Percentiles rank a stretch among this genome's conserved stretches.
phyloP scores from a whole-genome alignment of 2,113 vertebrate species.

The Telmatochromis sp. region DNA sequence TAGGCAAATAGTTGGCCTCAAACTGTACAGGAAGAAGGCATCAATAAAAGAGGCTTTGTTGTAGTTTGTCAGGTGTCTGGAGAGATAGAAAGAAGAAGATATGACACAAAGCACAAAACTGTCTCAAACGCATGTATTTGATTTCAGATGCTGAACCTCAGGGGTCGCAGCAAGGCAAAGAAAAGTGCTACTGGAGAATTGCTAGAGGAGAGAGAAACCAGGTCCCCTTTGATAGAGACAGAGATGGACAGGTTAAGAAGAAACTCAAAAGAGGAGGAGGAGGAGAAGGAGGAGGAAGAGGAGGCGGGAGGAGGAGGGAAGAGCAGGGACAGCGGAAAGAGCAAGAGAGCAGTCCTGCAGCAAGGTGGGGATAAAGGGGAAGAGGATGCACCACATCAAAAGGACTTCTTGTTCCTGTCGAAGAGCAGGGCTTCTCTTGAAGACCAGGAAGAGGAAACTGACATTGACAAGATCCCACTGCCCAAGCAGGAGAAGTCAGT shows the following conservation, averaged over 20 bases:
- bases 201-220: conserved; percentile 34
- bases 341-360: background rate
- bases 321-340: conserved; percentile 10
- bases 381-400: conserved; percentile 6
- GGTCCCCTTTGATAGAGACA: conserved; percentile 41
- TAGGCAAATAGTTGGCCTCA: conserved; percentile 28
- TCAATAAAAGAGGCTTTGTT: conserved; percentile 56
- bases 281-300: background rate
- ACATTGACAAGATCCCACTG: conserved; percentile 17
- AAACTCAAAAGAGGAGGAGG: conserved; percentile 15
- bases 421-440: conserved; percentile 8
- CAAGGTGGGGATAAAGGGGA: background rate
- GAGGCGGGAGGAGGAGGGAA: background rate
- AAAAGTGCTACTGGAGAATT: conserved; percentile 43
- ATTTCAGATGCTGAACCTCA: conserved; percentile 70
- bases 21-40: conserved; percentile 46
- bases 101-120: conserved; percentile 19
- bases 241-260: conserved; percentile 52
- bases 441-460: conserved; percentile 46
- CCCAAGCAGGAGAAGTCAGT: conserved; percentile 25
- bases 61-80: conserved; percentile 62
- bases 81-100: conserved; percentile 38
- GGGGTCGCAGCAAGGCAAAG: conserved; percentile 64
- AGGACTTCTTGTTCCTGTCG: background rate
- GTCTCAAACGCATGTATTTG: conserved; percentile 32